Percentiles rank a stretch among this genome's conserved stretches.
Conservation (phyloP, 2,113 vertebrate genomes). For the Mustelus asterias region DNA sequence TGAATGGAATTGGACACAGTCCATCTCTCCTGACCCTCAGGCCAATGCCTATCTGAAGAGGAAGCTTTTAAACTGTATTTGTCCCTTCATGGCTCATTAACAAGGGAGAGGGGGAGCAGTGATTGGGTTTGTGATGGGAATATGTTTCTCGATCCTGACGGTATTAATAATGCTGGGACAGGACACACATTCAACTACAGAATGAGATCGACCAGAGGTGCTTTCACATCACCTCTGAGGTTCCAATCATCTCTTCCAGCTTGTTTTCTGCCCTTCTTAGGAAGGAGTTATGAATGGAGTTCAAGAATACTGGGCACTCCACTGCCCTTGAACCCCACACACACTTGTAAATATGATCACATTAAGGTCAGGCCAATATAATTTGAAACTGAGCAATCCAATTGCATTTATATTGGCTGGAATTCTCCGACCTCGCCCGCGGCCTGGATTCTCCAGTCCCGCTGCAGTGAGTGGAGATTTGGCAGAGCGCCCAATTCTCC, state of each 20-base stretch:
- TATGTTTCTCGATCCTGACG: not conserved
- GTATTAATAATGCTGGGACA: not conserved
- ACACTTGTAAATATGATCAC: not conserved
- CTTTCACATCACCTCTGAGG: not conserved
- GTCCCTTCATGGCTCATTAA: not conserved
- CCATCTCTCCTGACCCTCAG: not conserved
- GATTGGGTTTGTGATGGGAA: not conserved
- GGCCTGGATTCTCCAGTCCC: too few relatives aligned
- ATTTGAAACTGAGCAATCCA: not conserved
- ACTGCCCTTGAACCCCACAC: too few relatives aligned
- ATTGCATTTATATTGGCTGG: not conserved
- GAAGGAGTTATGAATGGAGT: not conserved
- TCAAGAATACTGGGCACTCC: not conserved
- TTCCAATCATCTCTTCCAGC: not conserved
- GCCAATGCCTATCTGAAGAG: not conserved
- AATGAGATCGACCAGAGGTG: not conserved
- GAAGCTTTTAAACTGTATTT: conserved; percentile 1
- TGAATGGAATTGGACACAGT: not conserved
- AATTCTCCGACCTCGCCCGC: too few relatives aligned
- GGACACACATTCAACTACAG: not conserved
- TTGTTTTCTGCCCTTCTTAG: not conserved
- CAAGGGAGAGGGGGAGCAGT: not conserved
- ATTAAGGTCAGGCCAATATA: not conserved
- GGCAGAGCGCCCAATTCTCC: too few relatives aligned
- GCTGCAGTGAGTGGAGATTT: too few relatives aligned